Conservation (phyloP, 2,888 invertebrate species). For the Tetropium fuscum region DNA sequence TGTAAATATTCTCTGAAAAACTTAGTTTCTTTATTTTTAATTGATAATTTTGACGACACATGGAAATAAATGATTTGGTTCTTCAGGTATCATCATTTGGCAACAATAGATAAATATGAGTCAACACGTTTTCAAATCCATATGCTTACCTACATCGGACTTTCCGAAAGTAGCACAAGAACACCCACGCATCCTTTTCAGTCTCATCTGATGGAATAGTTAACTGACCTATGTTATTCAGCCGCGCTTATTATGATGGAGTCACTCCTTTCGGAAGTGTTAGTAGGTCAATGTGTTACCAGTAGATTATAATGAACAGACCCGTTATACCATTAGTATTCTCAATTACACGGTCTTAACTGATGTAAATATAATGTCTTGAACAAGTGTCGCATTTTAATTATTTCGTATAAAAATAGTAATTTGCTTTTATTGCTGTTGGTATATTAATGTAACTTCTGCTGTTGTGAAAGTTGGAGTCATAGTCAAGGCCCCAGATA, state of each 20-base stretch:
- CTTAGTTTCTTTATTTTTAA: too few species aligned
- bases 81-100: too few species aligned
- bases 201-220: constrained; percentile 16
- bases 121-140: too few species aligned
- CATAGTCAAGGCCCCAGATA: constrained; percentile 6
- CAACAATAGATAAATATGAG: too few species aligned
- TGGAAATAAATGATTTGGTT: too few species aligned
- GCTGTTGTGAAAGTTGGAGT: constrained; percentile 12
- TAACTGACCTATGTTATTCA: constrained; percentile 21
- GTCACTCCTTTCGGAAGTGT: constrained; percentile 22
- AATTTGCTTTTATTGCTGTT: not conserved
- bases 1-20: too few species aligned
- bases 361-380: not conserved
- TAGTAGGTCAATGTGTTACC: constrained; percentile 21
- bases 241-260: not conserved
- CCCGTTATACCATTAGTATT: constrained; percentile 3
- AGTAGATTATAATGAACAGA: not conserved
- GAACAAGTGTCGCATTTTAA: not conserved
- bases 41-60: too few species aligned
- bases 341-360: not conserved
- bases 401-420: not conserved
- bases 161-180: constrained; percentile 12
- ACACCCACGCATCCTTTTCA: constrained; percentile 6
- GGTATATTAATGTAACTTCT: not conserved
- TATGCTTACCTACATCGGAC: too few species aligned